Base-by-base conservation (phyloP, 2,888 invertebrate genomes). In the Hypomecis punctinalis region DNA sequence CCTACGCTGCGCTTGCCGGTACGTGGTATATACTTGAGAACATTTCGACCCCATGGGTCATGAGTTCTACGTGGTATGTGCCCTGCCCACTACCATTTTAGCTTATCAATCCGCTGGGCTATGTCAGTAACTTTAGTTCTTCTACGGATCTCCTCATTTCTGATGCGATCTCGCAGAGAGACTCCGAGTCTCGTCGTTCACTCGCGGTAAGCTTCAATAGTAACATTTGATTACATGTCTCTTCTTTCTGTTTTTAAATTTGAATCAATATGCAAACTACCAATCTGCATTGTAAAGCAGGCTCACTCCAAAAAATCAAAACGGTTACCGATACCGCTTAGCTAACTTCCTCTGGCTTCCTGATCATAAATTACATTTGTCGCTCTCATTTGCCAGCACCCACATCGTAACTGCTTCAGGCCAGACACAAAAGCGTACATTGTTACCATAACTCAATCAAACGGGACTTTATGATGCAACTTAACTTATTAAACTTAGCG, bases 401-500 rank as follows among this genome's bases (percentile, higher is more conserved):
- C 45, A 52, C 52, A 5, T 42, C 47, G n/a, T 61, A 43, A 54
- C 11, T 52, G 23, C 5, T 40, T 6, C 13, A 37, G 33, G 40
- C 53, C 23, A 33, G 43, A 56, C 13, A 42, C 13, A 63, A 58
- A 47, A 52, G 63, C 43, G n/a, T 51, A 67, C 74, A 76, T 85
- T 84, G 77, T 83, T 78, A 73, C 66, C 73, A 70, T 68, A 74
- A 74, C 67, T 69, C 42, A 71, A 77, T 83, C 78, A 82, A 84
- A 81, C 77, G 71, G 69, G 74, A 61, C 73, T 67, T 68, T 81
- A 75, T 87, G 85, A 88, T 82, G 85, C 84, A 90, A 86, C 80
- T 84, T 84, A 90, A 86, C 80, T 84, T 80, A 88, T 90, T 88
- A 89, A 80, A 76, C 82, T 81, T 75, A 80, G 76, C 81, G 83